Evolutionary conservation across 2,797 vertebrate species (phyloP), one percentile per base, ranked within the genome.

Genomic region (Cirrhinus molitorella): DNA sequence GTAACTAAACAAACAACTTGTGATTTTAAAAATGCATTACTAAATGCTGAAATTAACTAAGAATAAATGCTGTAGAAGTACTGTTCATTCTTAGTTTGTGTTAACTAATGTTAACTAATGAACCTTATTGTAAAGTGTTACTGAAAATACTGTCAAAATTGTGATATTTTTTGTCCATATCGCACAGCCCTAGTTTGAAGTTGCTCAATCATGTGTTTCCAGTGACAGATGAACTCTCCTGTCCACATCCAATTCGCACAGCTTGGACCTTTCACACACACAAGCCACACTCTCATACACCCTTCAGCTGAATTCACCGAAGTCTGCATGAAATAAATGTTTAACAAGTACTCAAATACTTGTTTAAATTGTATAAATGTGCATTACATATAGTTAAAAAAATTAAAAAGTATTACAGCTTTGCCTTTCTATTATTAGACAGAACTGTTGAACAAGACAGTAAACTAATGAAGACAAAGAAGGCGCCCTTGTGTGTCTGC

Each of bases 381-480:
- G 28, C 47, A 31, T 51, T 34, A 51, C 28, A 31, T 34, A 2
- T 4, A 49, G 31, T 51, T 8, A 17, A 72, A 28, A 43, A 40
- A 8, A 40, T 7, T 1, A 25, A 72, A 28, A 31, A 19, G 10
- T 13, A 53, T 53, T 13, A 53, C 28, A 21, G 0, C 0, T 0
- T 63, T 63, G 13, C 59, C 28, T 31, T 63, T n/a, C 5, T 53
- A 51, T 73, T 34, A 53, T 53, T n/a, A 73, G 28, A 53, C 17
- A 13, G 28, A 34, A 34, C 16, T 73, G 47, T 53, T 53, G 23
- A 72, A 73, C 47, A 72, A 12, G 28, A 59, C 13, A 9, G 34
- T 25, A 43, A 55, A 75, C n/a, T 23, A 59, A 43, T 59, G 53
- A 57, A 75, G 53, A 25, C 53, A 75, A 43, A 75, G n/a, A 23